Base-by-base conservation (phyloP, 2,888 invertebrate genomes). In the Crepidodera aurea region DNA sequence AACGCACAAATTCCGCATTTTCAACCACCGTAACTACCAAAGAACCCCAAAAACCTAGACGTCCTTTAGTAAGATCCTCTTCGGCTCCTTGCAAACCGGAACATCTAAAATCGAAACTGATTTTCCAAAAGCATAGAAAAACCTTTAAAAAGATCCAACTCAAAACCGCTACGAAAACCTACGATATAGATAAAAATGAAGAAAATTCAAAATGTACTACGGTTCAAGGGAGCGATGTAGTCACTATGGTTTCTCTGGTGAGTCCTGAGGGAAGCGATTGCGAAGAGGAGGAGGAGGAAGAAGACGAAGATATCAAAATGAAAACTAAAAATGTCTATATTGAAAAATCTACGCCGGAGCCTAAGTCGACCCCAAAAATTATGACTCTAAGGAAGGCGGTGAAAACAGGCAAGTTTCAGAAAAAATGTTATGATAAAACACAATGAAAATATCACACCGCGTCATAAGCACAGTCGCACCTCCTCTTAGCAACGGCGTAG, bases 191-290 rank as follows among this genome's bases (percentile, higher is more conserved):
- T 39, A 53, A 69, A 37, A 67, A 70, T 44, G 69, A 67, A 57
- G 68, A 70, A 37, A 62, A 60, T 56, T 60, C 64, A 10, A 68
- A 67, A 55, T 73, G 56, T 66, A 73, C 76, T 2, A 72, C 75
- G 2, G 70, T 73, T 18, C 69, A 72, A 34, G 78, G 75, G 2
- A 71, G 73, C 1, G 84, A 84, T 39, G 82, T 90, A 29, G 84
- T 88, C 0, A 90, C 90, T 0, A 85, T 89, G 84, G 88, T 90
- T 0, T 89, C 89, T 0, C 77, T 90, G 42, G 82, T 89, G 2
- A 88, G 88, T 72, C 87, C 89, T 0, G 85, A 86, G 13, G 87
- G 85, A 34, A 88, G 88, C 72, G 89, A 89, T 40, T 34, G 34
- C 59, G 84, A 83, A 15, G 88, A 88, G 69, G 83, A 83, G 53